Evolutionary conservation across 1,140 invertebrate species (phyloP), one percentile per base, ranked within the genome.

Genomic region (Papilio machaon): DNA sequence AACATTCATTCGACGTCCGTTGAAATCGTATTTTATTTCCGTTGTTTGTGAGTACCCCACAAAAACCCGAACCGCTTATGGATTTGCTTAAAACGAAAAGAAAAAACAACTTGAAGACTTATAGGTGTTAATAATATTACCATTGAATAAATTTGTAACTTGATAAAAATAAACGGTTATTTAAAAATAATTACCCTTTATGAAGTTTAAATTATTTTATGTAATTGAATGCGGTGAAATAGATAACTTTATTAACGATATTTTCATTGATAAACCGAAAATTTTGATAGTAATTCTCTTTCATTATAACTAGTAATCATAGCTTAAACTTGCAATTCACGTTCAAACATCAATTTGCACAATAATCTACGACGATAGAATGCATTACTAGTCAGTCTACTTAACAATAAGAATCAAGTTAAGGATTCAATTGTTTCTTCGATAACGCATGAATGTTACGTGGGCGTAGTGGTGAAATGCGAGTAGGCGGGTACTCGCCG

Each of bases 391-490:
- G 0, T 11, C 13, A 35, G 30, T n/a, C 10, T 35, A 30, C 30
- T 67, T 67, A 35, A 67, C 64, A 30, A 30, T 30, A 30, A 30
- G 23, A 30, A 30, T 30, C 23, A n/a, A 46, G 70, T 73, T 73
- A 73, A 10, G 1, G 43, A 73, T 73, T 73, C 73, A n/a, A 4
- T 46, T 73, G 35, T 19, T 73, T 73, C 38, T 2, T n/a, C 38
- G 17, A 17, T 10, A 73, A 73, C 73, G 73, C 38, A 73, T 47
- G 43, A 73, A 73, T 19, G 35, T 73, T 73, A 73, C 73, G 17
- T 73, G 17, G 47, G 19, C 74, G 46, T 83, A 89, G 88, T 89
- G 87, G 87, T 82, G 83, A 86, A 90, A 88, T 89, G 83, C 85
- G 87, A 81, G 80, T 80, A 83, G 84, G 83, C 80, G 83, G 83